Percentiles rank a stretch among this genome's conserved stretches.
phyloP scores from a whole-genome alignment of 2,797 vertebrate species.

The Oreonectes daqikongensis region DNA sequence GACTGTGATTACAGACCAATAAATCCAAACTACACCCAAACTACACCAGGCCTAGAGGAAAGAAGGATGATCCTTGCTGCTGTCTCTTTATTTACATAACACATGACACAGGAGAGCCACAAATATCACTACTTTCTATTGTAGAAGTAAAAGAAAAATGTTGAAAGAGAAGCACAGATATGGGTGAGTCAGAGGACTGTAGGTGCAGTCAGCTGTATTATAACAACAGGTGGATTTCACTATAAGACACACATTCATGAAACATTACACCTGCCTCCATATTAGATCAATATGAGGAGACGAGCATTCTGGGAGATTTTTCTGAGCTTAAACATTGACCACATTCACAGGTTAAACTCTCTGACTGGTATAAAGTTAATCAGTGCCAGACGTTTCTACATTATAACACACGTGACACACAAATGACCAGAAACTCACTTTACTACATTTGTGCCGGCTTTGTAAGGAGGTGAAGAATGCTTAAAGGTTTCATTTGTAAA shows the following conservation, averaged over 20 bases:
- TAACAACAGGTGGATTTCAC: slow-evolving; percentile 1
- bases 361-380: slow-evolving; percentile 61
- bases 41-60: not conserved
- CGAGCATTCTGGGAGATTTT: not conserved
- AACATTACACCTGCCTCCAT: not conserved
- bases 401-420: not conserved
- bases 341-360: slow-evolving; percentile 65
- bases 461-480: not conserved
- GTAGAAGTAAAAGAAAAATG: not conserved
- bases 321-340: slow-evolving; percentile 73
- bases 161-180: not conserved
- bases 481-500: not conserved
- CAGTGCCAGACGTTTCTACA: slow-evolving; percentile 57
- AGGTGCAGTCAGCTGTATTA: not conserved
- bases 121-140: not conserved
- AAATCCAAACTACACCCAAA: not conserved
- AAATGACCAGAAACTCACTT: not conserved
- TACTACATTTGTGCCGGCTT: not conserved
- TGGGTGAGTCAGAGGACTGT: not conserved
- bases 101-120: not conserved
- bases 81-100: not conserved
- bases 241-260: not conserved
- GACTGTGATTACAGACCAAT: not conserved
- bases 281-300: not conserved
- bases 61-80: not conserved